Conservation (phyloP, 2,113 vertebrate species). For the Pelmatolapia mariae region DNA sequence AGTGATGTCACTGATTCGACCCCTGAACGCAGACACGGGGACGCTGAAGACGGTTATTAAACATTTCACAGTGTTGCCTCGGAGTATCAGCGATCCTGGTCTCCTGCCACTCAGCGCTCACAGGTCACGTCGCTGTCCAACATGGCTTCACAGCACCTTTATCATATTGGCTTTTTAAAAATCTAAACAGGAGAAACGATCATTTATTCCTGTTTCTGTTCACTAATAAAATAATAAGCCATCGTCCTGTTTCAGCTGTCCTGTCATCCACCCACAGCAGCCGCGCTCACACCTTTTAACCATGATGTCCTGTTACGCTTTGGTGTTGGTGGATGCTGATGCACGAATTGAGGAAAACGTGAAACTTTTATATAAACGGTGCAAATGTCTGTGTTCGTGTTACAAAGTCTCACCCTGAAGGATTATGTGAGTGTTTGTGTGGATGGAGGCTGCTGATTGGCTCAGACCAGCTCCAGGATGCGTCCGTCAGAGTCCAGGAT, state of each 20-base stretch:
- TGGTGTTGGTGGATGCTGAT: background rate
- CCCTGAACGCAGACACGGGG: background rate
- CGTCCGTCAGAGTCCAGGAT: background rate
- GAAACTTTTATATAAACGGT: background rate
- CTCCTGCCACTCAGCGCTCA: background rate
- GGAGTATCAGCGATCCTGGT: rapidly evolving
- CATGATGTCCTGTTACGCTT: background rate
- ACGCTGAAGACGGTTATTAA: background rate
- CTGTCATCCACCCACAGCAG: background rate
- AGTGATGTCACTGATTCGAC: background rate
- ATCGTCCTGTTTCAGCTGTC: no score
- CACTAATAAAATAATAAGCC: background rate
- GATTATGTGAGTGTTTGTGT: rapidly evolving
- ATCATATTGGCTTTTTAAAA: background rate
- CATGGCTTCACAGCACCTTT: background rate
- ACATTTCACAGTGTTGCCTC: background rate
- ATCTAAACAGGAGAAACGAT: background rate
- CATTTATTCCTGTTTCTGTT: background rate
- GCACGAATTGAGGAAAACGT: background rate
- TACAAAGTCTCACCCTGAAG: background rate
- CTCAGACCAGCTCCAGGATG: background rate
- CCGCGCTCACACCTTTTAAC: background rate
- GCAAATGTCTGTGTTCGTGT: background rate
- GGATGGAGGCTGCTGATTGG: background rate
- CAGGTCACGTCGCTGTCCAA: background rate